Evolutionary conservation across 2,797 vertebrate genomes (phyloP).

Genomic region (Halcyon leucocephala): DNA sequence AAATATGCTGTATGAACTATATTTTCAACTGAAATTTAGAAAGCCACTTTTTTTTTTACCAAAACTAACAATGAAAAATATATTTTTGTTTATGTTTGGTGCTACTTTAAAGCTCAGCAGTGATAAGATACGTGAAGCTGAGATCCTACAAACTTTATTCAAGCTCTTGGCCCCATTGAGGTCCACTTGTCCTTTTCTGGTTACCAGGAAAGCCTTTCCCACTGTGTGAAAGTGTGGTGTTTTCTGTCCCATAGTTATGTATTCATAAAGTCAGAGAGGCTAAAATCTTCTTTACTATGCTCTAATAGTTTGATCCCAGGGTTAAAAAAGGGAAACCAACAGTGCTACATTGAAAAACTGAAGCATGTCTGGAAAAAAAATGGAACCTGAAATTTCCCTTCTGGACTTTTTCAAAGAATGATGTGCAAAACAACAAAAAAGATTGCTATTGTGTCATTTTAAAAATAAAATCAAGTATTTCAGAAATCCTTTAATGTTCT

Average conservation of each 20-base stretch:
- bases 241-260: not conserved
- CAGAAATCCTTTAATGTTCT: not conserved
- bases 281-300: not conserved
- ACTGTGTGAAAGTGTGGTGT: not conserved
- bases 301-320: not conserved
- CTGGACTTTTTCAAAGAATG: not conserved
- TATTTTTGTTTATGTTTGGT: not conserved
- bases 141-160: not conserved
- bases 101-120: not conserved
- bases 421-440: not conserved
- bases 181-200: not conserved
- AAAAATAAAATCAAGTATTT: not conserved
- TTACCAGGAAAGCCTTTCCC: not conserved
- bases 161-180: not conserved
- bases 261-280: not conserved
- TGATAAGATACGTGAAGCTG: not conserved
- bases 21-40: not conserved
- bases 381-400: not conserved
- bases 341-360: not conserved
- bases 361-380: not conserved
- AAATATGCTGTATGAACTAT: not conserved
- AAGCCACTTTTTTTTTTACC: not conserved
- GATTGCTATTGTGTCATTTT: not conserved
- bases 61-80: not conserved
- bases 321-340: not conserved